Conservation (phyloP, 2,797 vertebrate species). For the Rachycentron canadum region DNA sequence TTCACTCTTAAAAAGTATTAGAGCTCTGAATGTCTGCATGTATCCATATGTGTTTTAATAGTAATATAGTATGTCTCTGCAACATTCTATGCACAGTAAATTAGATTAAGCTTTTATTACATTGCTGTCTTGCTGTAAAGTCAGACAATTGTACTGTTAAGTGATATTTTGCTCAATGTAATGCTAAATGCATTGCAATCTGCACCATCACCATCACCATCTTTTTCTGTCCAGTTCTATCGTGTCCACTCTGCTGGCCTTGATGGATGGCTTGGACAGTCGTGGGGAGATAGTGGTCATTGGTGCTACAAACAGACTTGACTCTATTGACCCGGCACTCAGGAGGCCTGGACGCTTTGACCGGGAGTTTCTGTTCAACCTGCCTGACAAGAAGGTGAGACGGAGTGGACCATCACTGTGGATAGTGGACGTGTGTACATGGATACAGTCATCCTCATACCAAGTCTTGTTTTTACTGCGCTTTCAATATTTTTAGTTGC, state of each 20-base stretch:
- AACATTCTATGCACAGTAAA: background rate
- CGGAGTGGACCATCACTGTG: background rate
- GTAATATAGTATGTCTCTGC: background rate
- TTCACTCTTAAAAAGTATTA: conserved; percentile 11
- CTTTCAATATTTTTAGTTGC: background rate
- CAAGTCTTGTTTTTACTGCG: background rate
- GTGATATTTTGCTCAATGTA: background rate
- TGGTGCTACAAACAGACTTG: conserved; percentile 99
- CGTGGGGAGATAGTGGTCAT: conserved; percentile 99
- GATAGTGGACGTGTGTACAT: background rate
- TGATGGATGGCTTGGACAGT: conserved; percentile 99
- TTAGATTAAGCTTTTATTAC: background rate
- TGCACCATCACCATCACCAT: background rate
- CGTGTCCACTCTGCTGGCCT: conserved; percentile 97
- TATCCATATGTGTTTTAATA: background rate
- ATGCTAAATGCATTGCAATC: background rate
- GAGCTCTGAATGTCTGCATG: background rate
- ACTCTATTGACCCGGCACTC: conserved; percentile 99
- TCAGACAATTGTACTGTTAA: background rate
- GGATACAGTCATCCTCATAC: background rate
- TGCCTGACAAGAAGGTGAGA: conserved; percentile 96
- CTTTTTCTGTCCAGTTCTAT: conserved; percentile 89
- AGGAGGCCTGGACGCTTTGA: conserved; percentile 99
- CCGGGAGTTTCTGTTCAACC: conserved; percentile 99
- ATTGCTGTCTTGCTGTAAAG: background rate